Evolutionary conservation across 2,888 invertebrate genomes (phyloP).

Genomic region (Mamestra brassicae): DNA sequence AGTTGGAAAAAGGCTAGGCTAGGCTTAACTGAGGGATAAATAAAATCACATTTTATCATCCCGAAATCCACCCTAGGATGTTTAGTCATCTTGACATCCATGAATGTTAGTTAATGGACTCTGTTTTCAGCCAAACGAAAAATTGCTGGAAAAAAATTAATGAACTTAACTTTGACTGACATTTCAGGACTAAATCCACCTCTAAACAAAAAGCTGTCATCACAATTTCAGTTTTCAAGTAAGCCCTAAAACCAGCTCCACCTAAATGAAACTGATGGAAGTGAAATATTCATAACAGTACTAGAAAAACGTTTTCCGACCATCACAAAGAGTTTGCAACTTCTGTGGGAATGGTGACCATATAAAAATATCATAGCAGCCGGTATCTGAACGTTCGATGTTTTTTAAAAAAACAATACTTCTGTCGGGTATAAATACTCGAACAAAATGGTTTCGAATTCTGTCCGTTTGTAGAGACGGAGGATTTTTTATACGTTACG

Average conservation of each 20-base stretch:
- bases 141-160: background rate
- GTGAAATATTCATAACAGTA: conserved; percentile 32
- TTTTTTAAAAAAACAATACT: conserved; percentile 58
- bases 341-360: conserved; percentile 38
- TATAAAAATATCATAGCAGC: conserved; percentile 48
- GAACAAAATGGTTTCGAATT: conserved; percentile 44
- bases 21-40: too few relatives aligned
- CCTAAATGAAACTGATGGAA: background rate
- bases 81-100: background rate
- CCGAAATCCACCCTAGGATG: background rate
- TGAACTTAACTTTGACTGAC: background rate
- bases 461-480: conserved; percentile 27
- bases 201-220: conserved; percentile 17
- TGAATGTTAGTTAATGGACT: background rate
- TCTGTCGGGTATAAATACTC: conserved; percentile 50
- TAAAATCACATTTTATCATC: too few relatives aligned
- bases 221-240: background rate
- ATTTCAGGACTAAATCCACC: conserved; percentile 3
- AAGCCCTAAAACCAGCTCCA: conserved; percentile 3
- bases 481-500: conserved; percentile 13
- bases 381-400: conserved; percentile 48
- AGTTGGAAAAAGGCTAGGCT: too few relatives aligned
- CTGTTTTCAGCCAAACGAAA: background rate
- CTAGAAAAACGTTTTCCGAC: conserved; percentile 9
- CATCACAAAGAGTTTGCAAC: conserved; percentile 35